Evolutionary conservation across 2,113 vertebrate species (phyloP), one percentile per base, ranked within the genome.

Genomic region (Hepsetus odoe): DNA sequence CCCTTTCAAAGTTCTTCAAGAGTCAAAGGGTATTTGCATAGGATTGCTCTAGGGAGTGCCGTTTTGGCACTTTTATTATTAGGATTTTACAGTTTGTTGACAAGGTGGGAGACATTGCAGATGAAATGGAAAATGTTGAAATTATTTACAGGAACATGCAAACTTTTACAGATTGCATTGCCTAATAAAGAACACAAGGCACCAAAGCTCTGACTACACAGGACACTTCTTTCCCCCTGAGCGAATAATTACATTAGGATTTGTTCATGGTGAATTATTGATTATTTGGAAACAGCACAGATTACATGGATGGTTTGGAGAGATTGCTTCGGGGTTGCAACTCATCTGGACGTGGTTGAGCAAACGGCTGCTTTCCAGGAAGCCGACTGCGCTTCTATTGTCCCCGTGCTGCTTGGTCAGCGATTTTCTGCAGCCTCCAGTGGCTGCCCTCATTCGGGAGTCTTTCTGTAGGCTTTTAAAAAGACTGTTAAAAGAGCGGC

Each of bases 401-500:
- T 78, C 55, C 67, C 71, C 14, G 28, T 42, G 30, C 49, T 75
- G 67, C 66, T 22, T 24, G 11, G 64, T 85, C 73, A 82, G 86
- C 87, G 46, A 69, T 77, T 65, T 85, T 91, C 70, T 80, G 79
- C 80, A 72, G 85, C 82, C 69, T 80, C 40, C 53, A 42, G 65
- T 56, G 53, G 24, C 55, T 26, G 11, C 42, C 65, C 70, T 61
- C 35, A 35, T 35, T 49, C 44, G 26, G 44, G 28, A 65, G 8
- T 30, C 73, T 66, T 76, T 40, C 22, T 46, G 53, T 28, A 46
- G 75, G 24, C 53, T 89, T 89, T 89, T 90, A 87, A 88, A 90
- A 91, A 87, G 84, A 85, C 40, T 84, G 82, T 84, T 86, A 88
- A 87, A 87, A 81, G 84, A 86, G 79, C 86, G 68, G 70, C 69